phyloP scores from a whole-genome alignment of 2,113 vertebrate species.

The Sylvietta virens region DNA sequence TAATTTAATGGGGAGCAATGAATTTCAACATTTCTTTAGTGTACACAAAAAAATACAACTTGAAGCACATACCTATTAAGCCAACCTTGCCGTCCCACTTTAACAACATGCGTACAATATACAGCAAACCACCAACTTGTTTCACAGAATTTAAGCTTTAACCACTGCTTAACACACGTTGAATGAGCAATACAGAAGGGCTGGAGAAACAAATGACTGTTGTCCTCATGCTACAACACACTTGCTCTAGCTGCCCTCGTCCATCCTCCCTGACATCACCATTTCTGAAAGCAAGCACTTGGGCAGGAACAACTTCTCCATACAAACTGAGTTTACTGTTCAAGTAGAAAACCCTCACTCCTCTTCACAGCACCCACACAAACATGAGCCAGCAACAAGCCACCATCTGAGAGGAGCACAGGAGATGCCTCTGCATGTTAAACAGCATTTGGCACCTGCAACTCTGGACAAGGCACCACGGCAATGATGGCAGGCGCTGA shows the following conservation, averaged over 20 bases:
- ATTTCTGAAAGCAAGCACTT: neutral
- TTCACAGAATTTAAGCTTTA: slow-evolving; percentile 10
- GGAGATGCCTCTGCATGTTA: neutral
- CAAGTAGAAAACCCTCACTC: neutral
- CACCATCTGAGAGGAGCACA: neutral
- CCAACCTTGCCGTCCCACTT: neutral
- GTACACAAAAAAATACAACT: neutral
- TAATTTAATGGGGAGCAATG: neutral
- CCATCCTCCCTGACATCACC: neutral
- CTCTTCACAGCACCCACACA: neutral
- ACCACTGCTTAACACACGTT: neutral
- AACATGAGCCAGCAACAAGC: neutral
- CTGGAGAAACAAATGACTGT: neutral
- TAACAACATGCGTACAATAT: neutral
- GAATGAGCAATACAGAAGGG: neutral
- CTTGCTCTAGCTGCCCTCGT: neutral
- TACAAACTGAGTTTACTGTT: neutral
- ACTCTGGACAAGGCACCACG: neutral
- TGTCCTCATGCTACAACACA: neutral
- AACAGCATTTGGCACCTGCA: neutral
- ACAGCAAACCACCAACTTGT: neutral
- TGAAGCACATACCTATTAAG: neutral
- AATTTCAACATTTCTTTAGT: neutral
- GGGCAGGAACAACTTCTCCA: neutral
- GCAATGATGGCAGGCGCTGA: neutral